phyloP scores from a whole-genome alignment of 37 sponge, comb jelly and placozoan species.

The Dysidea cf. avara region DNA sequence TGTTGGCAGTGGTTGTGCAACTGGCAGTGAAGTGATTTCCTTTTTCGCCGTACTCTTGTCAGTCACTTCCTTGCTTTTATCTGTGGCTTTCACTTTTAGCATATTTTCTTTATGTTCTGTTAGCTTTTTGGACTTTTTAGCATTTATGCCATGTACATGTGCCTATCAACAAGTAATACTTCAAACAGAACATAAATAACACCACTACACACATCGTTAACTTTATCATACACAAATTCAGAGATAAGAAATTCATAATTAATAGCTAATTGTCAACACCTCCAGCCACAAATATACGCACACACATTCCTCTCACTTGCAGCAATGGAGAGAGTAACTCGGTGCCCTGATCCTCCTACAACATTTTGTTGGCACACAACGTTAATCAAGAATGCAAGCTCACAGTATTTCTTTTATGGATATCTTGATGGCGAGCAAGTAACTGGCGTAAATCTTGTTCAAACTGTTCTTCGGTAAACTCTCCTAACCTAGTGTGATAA shows the following conservation, averaged over 20 bases:
- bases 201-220: background rate
- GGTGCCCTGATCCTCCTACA: background rate
- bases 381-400: background rate
- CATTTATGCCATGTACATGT: conserved; percentile 59
- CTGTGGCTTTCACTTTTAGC: background rate
- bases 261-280: background rate
- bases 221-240: background rate
- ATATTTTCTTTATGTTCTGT: conserved; percentile 3
- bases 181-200: background rate
- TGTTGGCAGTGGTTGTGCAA: too few relatives aligned
- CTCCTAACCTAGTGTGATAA: conserved; percentile 29
- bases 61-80: conserved; percentile 18
- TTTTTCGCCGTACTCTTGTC: background rate
- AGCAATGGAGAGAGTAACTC: conserved; percentile 62
- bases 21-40: too few relatives aligned
- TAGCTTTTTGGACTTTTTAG: conserved; percentile 18
- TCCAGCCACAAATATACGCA: background rate
- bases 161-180: conserved; percentile 23
- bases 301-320: conserved; percentile 30
- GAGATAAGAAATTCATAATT: background rate
- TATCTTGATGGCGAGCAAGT: background rate
- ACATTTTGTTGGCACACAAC: too few relatives aligned
- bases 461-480: conserved; percentile 41
- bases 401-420: background rate
- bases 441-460: conserved; percentile 29